These are phyloP conservation scores for Lepilemur ruficaudatus DNA, from an alignment of 2,797 vertebrate genomes.

Conservation along the genomic window DNA sequence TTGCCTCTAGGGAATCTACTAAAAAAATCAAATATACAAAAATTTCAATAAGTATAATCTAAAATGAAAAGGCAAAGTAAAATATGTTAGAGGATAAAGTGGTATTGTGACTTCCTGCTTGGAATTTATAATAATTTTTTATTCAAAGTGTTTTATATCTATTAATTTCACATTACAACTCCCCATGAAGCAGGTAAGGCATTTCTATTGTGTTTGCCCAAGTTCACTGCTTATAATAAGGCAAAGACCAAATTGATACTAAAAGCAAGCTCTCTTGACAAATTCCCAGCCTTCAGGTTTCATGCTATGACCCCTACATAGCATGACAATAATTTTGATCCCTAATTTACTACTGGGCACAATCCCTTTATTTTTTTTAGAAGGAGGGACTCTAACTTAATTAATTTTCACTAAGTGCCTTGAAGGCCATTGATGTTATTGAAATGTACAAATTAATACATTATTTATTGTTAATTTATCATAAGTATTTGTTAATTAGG, in stretches of 20 bases:
- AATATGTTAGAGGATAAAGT: slow-evolving; percentile 58
- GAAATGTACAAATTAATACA: slow-evolving; percentile 59
- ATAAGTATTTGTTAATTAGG: not conserved
- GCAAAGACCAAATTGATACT: slow-evolving; percentile 47
- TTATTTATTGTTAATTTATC: slow-evolving; percentile 53
- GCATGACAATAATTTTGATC: slow-evolving; percentile 30
- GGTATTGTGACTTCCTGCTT: slow-evolving; percentile 62
- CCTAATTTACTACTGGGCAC: slow-evolving; percentile 17
- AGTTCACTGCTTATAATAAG: slow-evolving; percentile 62
- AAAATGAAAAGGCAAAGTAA: slow-evolving; percentile 66
- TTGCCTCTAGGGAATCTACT: slow-evolving; percentile 71
- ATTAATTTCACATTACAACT: slow-evolving; percentile 77
- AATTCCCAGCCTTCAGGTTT: slow-evolving; percentile 45
- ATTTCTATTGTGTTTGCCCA: slow-evolving; percentile 67
- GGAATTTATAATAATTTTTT: slow-evolving; percentile 70
- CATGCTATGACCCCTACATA: slow-evolving; percentile 26
- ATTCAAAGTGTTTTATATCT: slow-evolving; percentile 71
- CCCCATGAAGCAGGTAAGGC: slow-evolving; percentile 65
- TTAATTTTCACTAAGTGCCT: slow-evolving; percentile 56
- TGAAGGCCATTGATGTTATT: slow-evolving; percentile 23
- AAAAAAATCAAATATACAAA: slow-evolving; percentile 68
- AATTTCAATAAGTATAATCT: slow-evolving; percentile 67
- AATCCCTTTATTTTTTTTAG: slow-evolving; percentile 34
- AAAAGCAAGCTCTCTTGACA: slow-evolving; percentile 55
- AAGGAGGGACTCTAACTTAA: slow-evolving; percentile 6